Evolutionary conservation across 1,140 invertebrate genomes (phyloP), one percentile per base, ranked within the genome.

Genomic region (Fopius arisanus): DNA sequence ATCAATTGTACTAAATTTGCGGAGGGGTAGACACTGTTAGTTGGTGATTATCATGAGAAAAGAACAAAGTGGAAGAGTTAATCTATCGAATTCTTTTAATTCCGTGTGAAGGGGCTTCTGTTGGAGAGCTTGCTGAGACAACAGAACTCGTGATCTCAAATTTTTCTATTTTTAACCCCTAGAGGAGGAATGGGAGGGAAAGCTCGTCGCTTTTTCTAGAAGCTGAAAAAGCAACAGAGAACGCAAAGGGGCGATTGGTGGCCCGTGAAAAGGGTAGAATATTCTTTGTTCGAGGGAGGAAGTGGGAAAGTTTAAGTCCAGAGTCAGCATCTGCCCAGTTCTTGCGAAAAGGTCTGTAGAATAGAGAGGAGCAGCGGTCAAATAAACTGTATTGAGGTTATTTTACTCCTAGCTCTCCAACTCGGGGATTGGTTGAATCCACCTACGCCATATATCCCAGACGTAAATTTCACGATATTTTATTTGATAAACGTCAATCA

Each of bases 301-400:
- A 29, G 10, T 41, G 41, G 6, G 68, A 71, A 71, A 77, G 67
- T n/a, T n/a, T n/a, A 65, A 28, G 73, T 70, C 67, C 33, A 37
- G 63, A 72, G 21, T 31, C 29, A n/a, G 54, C 54, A 28, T 67
- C 21, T 59, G 54, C 54, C 23, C 3, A n/a, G 2, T 51, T 51
- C 29, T 62, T 19, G 14, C 29, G 67, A 73, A 66, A 74, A 54
- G n/a, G 48, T 62, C n/a, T 23, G 37, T 19, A 3, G 41, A 66
- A 31, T 29, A 43, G 70, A 65, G 40, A 62, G 26, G 62, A 63
- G 33, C 80, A 78, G 67, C 71, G 81, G 78, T 79, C 78, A 83
- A 84, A 85, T 87, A 85, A 86, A 86, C 80, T 86, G 84, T 87
- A 87, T 85, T 82, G 85, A 78, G 72, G 43, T 37, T 81, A 84